Percentiles rank a stretch among this genome's conserved stretches.
These are phyloP conservation scores for Melanaphis sacchari DNA, from an alignment of 1,140 invertebrate species.

Conservation along the genomic window DNA sequence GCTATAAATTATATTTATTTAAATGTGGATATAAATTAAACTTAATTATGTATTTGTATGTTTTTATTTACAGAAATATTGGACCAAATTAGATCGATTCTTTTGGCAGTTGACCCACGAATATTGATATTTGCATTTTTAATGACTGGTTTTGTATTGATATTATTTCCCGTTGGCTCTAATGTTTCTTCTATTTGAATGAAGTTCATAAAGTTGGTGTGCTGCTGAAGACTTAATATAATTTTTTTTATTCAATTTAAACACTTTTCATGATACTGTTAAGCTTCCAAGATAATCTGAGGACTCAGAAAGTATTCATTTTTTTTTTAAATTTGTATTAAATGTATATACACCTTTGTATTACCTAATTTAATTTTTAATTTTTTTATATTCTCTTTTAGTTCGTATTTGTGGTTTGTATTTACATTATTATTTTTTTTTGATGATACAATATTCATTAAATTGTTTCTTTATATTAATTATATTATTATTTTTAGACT, in stretches of 20 bases:
- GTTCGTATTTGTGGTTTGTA: constrained; percentile 13
- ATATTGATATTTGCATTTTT: constrained; percentile 41
- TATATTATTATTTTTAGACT: constrained; percentile 18
- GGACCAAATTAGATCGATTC: constrained; percentile 23
- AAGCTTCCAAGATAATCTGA: neutral
- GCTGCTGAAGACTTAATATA: constrained; percentile 24
- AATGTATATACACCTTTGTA: constrained; percentile 44
- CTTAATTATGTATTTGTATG: neutral
- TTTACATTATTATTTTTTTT: neutral
- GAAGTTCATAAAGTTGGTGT: constrained; percentile 3
- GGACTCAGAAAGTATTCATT: neutral
- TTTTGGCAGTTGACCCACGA: neutral
- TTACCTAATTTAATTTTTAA: constrained; percentile 6
- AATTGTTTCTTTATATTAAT: constrained; percentile 22
- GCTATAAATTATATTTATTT: too few species aligned
- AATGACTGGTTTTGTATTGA: constrained; percentile 37
- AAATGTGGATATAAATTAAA: neutral
- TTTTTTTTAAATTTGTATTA: constrained; percentile 36
- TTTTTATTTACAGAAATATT: constrained; percentile 46
- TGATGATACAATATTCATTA: neutral
- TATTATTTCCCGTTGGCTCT: neutral
- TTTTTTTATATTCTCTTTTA: neutral
- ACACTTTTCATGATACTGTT: neutral
- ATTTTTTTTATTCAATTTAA: neutral
- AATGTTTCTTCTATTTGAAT: constrained; percentile 2